Conservation (phyloP, 2,113 vertebrate species). For the Pelvicachromis taeniatus region DNA sequence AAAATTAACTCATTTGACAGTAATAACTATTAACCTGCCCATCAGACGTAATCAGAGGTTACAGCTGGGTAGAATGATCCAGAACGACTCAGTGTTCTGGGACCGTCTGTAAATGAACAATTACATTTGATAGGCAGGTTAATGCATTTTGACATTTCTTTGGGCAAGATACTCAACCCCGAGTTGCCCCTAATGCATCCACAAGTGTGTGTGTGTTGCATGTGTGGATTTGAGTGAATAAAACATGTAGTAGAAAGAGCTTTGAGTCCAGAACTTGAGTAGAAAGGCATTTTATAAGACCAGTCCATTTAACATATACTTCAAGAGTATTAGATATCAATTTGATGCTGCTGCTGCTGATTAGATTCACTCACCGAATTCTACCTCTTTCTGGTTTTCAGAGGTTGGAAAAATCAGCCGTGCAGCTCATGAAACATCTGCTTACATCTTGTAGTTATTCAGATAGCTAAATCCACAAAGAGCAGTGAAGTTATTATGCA, state of each 20-base stretch:
- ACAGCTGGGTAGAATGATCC: background rate
- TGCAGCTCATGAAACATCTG: background rate
- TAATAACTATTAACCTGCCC: background rate
- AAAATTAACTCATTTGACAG: background rate
- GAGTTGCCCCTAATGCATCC: background rate
- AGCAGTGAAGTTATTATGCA: background rate
- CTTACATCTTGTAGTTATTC: background rate
- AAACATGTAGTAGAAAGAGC: background rate
- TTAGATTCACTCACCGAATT: background rate
- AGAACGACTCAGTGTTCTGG: background rate
- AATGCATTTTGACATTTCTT: background rate
- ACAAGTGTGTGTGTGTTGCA: background rate
- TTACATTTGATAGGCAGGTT: background rate
- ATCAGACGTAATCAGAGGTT: background rate
- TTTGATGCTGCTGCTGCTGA: rapidly evolving
- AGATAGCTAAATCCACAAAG: background rate
- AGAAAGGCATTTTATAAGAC: background rate
- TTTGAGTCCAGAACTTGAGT: background rate
- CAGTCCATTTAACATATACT: background rate
- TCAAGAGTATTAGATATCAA: background rate
- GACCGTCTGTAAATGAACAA: background rate
- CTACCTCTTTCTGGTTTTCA: rapidly evolving
- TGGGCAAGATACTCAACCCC: background rate
- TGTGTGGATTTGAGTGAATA: background rate
- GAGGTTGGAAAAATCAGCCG: background rate